Conservation (phyloP, 2,888 invertebrate genomes). For the Leptodirus hochenwartii region DNA sequence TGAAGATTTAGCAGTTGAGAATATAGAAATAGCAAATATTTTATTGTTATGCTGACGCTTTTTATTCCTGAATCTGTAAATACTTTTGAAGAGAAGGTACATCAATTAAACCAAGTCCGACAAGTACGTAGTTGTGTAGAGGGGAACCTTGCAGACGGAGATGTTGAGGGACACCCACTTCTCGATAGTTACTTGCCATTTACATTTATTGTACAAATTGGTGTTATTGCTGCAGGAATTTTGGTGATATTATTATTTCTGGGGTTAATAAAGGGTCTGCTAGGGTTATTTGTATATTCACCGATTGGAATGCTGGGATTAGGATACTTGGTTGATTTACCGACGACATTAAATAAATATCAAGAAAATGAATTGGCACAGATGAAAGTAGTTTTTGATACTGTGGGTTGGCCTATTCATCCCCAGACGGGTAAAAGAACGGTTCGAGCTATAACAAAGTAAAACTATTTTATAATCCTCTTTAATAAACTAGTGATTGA, state of each 20-base stretch:
- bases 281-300: conserved; percentile 11
- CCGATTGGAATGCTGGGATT: conserved; percentile 18
- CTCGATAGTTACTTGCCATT: too few species aligned
- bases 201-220: too few species aligned
- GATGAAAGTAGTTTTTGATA: conserved; percentile 20
- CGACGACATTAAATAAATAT: conserved; percentile 18
- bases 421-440: conserved; percentile 23
- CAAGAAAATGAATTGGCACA: conserved; percentile 20
- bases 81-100: too few species aligned
- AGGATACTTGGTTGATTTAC: conserved; percentile 16
- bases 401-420: conserved; percentile 22
- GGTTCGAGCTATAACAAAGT: conserved; percentile 24
- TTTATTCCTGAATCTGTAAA: too few species aligned
- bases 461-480: conserved; percentile 9
- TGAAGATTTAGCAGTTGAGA: too few species aligned
- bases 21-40: too few species aligned
- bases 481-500: neutral
- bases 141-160: too few species aligned
- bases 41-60: too few species aligned
- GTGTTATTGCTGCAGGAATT: too few species aligned
- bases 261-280: conserved; percentile 9
- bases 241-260: neutral
- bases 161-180: too few species aligned
- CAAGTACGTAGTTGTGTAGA: too few species aligned
- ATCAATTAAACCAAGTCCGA: too few species aligned